Evolutionary conservation across 2,888 invertebrate species (phyloP).

Genomic region (Keiferia lycopersicella): DNA sequence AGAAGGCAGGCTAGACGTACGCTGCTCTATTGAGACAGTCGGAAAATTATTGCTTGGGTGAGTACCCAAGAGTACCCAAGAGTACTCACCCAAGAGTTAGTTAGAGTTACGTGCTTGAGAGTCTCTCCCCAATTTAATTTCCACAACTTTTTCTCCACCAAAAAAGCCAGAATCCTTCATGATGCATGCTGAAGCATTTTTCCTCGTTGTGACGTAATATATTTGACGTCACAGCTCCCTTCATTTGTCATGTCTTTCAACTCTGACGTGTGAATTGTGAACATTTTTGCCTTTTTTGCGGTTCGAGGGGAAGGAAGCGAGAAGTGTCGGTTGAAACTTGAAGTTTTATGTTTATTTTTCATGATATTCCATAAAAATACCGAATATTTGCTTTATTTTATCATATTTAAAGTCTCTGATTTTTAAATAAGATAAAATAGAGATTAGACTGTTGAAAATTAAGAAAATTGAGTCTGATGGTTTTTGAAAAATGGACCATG

Average conservation of each 20-base stretch:
- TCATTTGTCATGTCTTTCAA: conserved; percentile 18
- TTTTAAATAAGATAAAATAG: not conserved
- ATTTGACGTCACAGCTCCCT: conserved; percentile 17
- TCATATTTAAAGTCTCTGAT: not conserved
- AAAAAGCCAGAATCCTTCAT: conserved; percentile 17
- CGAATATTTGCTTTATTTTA: not conserved
- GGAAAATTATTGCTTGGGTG: no score
- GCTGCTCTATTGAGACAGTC: no score
- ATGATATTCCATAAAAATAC: no score
- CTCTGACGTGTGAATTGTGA: conserved; percentile 15
- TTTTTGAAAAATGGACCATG: no score
- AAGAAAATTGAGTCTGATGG: no score
- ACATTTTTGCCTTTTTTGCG: conserved; percentile 17
- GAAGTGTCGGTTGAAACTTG: not conserved
- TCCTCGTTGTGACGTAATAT: conserved; percentile 17
- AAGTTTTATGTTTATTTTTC: not conserved
- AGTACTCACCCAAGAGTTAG: no score
- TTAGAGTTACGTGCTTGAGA: no score
- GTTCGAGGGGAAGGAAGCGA: not conserved
- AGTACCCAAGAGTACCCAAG: no score
- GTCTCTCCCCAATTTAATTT: conserved; percentile 11
- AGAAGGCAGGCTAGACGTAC: no score
- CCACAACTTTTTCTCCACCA: conserved; percentile 4
- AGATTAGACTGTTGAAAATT: no score
- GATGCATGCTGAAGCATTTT: conserved; percentile 11